These are phyloP conservation scores for Spialia ferax DNA, from an alignment of 2,888 invertebrate genomes.

Conservation along the genomic window DNA sequence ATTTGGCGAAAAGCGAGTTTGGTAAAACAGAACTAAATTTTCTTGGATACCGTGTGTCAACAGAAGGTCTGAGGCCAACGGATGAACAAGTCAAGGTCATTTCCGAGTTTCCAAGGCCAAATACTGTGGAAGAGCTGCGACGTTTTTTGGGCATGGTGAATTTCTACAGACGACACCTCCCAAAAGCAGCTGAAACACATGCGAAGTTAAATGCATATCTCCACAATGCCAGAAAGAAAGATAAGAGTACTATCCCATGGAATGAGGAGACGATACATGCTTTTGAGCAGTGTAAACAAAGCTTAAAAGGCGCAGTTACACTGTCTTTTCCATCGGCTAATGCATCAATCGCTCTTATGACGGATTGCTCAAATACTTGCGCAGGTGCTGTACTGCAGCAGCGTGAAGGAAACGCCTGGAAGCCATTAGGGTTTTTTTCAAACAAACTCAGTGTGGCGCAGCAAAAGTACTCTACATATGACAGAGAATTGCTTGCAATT, in stretches of 20 bases:
- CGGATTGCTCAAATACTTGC: not conserved
- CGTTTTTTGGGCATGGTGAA: not conserved
- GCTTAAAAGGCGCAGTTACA: not conserved
- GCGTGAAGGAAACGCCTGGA: not conserved
- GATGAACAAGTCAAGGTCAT: too few relatives aligned
- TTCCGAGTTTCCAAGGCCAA: too few relatives aligned
- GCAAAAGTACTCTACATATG: slow-evolving; percentile 8
- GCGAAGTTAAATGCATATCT: slow-evolving; percentile 5
- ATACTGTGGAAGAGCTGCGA: too few relatives aligned
- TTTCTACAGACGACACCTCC: slow-evolving; percentile 10
- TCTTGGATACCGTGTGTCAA: too few relatives aligned
- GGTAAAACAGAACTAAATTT: too few relatives aligned
- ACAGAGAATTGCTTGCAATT: slow-evolving; percentile 10
- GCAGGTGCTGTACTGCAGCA: slow-evolving; percentile 9
- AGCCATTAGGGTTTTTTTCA: not conserved
- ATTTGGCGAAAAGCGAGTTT: too few relatives aligned
- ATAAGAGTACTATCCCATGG: slow-evolving; percentile 21
- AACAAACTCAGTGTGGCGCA: not conserved
- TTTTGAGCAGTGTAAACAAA: not conserved
- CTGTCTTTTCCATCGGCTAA: slow-evolving; percentile 2
- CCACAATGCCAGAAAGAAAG: slow-evolving; percentile 10
- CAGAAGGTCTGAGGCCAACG: too few relatives aligned
- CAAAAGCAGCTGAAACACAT: not conserved
- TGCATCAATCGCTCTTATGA: not conserved
- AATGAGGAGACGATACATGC: not conserved